Percentiles rank a stretch among this genome's conserved stretches.
Evolutionary conservation across 1,140 invertebrate genomes (phyloP).

Genomic region (Pseudomyrmex flavicornis): DNA sequence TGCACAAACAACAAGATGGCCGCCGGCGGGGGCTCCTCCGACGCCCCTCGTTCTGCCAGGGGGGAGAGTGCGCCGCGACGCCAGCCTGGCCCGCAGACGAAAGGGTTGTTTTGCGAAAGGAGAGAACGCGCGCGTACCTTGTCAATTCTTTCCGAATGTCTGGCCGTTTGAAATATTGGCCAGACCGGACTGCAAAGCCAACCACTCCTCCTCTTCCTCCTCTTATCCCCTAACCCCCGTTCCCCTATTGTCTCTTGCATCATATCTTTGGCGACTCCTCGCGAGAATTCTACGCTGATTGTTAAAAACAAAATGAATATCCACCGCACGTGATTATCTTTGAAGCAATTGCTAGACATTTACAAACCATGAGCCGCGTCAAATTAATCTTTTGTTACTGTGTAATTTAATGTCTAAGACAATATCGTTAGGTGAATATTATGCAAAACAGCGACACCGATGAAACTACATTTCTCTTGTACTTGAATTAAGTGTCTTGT

Average conservation of each 20-base stretch:
- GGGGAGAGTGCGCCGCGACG: slow-evolving; percentile 70
- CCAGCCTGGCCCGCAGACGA: slow-evolving; percentile 72
- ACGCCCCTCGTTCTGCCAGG: slow-evolving; percentile 12
- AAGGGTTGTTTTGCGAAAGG: slow-evolving; percentile 80
- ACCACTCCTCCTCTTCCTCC: slow-evolving; percentile 29
- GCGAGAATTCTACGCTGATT: slow-evolving; percentile 28
- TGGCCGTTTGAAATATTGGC: slow-evolving; percentile 77
- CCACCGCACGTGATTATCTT: neutral
- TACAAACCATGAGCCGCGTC: too few relatives aligned
- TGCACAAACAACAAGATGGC: slow-evolving; percentile 85
- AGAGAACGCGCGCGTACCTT: slow-evolving; percentile 70
- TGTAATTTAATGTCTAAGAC: too few relatives aligned
- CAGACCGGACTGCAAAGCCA: slow-evolving; percentile 69
- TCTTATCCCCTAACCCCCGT: neutral
- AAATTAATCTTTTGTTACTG: too few relatives aligned
- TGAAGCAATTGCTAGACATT: neutral
- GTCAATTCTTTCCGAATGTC: slow-evolving; percentile 79
- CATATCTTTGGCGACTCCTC: neutral
- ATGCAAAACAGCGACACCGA: too few relatives aligned
- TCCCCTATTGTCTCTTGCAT: slow-evolving; percentile 12
- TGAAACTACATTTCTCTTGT: neutral
- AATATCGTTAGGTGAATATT: too few relatives aligned
- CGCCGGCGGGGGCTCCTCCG: slow-evolving; percentile 65
- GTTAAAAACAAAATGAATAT: slow-evolving; percentile 71
- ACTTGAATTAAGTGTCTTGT: neutral